Percentiles rank a stretch among this genome's conserved stretches.
Evolutionary conservation across 2,888 invertebrate genomes (phyloP).

Genomic region (Galerucella calmariensis): DNA sequence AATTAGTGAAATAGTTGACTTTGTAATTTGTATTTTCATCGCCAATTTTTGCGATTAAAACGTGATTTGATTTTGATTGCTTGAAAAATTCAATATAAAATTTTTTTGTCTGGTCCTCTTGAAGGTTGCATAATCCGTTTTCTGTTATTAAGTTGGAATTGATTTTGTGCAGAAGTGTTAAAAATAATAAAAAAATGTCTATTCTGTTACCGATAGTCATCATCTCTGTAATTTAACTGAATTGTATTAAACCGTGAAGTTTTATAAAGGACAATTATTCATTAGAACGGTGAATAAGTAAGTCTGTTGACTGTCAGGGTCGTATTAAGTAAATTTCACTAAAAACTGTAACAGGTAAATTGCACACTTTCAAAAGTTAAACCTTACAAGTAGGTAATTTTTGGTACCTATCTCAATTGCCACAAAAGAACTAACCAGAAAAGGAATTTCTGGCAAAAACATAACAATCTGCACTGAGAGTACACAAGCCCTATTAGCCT

Average conservation of each 20-base stretch:
- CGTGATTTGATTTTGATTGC: neutral
- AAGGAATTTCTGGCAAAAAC: too few species aligned
- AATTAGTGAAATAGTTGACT: neutral
- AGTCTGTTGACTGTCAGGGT: neutral
- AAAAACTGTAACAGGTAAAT: neutral
- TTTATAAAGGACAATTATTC: neutral
- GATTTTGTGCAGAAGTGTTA: neutral
- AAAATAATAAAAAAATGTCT: neutral
- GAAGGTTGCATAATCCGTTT: slow-evolving; percentile 1
- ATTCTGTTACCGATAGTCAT: neutral
- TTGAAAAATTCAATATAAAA: slow-evolving; percentile 8
- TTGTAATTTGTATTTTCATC: neutral
- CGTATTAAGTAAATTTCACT: neutral
- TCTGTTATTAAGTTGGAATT: neutral
- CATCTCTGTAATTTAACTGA: neutral
- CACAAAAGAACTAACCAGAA: too few species aligned
- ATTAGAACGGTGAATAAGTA: neutral
- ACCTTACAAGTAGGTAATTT: too few species aligned
- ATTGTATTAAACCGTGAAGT: neutral
- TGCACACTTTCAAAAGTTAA: too few species aligned
- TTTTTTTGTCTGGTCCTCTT: neutral
- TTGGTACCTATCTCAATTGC: too few species aligned
- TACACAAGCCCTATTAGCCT: too few species aligned
- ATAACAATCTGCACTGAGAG: too few species aligned
- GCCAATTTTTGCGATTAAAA: neutral